These are phyloP conservation scores for Agelaius phoeniceus DNA, from an alignment of 2,113 vertebrate species.

Conservation along the genomic window DNA sequence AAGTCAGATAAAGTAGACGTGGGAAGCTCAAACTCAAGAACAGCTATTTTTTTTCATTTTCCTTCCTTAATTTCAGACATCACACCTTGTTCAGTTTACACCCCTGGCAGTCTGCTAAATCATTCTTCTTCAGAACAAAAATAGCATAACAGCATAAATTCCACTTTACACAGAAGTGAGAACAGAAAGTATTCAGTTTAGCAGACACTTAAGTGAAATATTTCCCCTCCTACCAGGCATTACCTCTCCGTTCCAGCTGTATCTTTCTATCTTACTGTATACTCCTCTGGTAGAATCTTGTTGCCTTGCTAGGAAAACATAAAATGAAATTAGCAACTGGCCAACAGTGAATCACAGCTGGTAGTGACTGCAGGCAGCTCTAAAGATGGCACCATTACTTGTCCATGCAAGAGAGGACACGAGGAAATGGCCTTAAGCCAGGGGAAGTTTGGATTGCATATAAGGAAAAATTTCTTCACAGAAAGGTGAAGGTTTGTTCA, in stretches of 20 bases:
- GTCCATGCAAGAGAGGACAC: background rate
- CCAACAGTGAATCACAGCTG: background rate
- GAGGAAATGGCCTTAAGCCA: background rate
- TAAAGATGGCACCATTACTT: background rate
- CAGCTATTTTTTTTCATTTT: background rate
- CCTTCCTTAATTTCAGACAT: background rate
- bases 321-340: background rate
- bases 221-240: background rate
- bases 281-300: background rate
- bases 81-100: background rate
- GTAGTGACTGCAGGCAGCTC: background rate
- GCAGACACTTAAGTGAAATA: background rate
- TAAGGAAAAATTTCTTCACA: background rate
- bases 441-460: background rate
- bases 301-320: background rate
- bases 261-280: background rate
- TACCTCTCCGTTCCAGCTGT: background rate
- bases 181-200: background rate
- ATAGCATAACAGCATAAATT: background rate
- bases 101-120: background rate
- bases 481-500: background rate
- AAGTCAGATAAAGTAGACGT: background rate
- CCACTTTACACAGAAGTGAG: background rate
- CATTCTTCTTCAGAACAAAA: constrained; percentile 4
- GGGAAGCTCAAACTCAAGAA: background rate